These are phyloP conservation scores for Melanchra persicariae DNA, from an alignment of 2,888 invertebrate genomes.

Conservation along the genomic window DNA sequence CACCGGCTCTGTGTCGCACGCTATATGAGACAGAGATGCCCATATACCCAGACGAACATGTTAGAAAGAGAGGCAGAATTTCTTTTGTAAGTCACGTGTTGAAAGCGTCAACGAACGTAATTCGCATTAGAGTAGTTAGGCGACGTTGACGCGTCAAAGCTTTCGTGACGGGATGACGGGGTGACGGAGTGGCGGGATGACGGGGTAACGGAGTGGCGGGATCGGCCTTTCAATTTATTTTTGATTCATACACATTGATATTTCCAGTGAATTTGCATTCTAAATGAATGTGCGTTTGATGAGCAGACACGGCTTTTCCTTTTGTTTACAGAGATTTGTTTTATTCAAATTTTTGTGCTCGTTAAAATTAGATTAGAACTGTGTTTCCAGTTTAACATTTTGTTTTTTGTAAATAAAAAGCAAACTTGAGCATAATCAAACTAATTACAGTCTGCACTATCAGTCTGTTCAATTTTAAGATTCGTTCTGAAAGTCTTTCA, in stretches of 20 bases:
- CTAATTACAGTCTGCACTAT: conserved; percentile 1
- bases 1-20: conserved; percentile 65
- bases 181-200: conserved; percentile 20
- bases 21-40: conserved; percentile 66
- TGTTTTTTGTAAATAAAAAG: background rate
- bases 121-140: conserved; percentile 69
- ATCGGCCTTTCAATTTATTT: conserved; percentile 57
- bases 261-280: conserved; percentile 58
- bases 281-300: conserved; percentile 56
- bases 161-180: conserved; percentile 21
- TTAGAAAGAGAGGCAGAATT: conserved; percentile 54
- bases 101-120: conserved; percentile 58
- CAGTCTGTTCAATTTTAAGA: conserved; percentile 19
- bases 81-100: conserved; percentile 60
- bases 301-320: conserved; percentile 26
- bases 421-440: background rate
- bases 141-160: conserved; percentile 39
- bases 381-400: conserved; percentile 1
- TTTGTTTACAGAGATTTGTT: conserved; percentile 39
- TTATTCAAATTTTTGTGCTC: conserved; percentile 18
- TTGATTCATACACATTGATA: conserved; percentile 59
- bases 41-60: conserved; percentile 39
- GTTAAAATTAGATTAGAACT: conserved; percentile 36
- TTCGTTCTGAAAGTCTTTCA: conserved; percentile 12
- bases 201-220: too few species aligned